Percentiles rank a stretch among this genome's conserved stretches.
Conservation (phyloP, 2,797 vertebrate species). For the Chelonia mydas region DNA sequence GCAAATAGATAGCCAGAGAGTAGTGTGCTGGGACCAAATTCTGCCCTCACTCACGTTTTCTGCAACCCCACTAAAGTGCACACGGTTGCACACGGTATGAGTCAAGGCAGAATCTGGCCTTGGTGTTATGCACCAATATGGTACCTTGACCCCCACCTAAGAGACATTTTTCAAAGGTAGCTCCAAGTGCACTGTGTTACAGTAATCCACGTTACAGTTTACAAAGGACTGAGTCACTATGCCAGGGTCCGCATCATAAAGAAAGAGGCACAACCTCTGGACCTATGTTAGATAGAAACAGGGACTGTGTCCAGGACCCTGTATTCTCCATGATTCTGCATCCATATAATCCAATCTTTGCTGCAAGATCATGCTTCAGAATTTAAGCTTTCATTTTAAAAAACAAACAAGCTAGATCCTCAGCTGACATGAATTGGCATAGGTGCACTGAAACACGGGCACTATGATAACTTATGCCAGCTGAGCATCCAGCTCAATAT, state of each 20-base stretch:
- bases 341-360: not conserved
- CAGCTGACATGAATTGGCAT: not conserved
- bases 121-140: not conserved
- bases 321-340: not conserved
- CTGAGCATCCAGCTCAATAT: not conserved
- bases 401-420: not conserved
- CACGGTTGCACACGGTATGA: constrained; percentile 17
- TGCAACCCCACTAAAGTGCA: not conserved
- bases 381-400: not conserved
- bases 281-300: not conserved
- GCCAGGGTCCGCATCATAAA: not conserved
- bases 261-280: not conserved
- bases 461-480: not conserved
- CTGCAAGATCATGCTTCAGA: not conserved
- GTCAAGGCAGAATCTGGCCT: constrained; percentile 36
- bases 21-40: constrained; percentile 46
- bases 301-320: not conserved
- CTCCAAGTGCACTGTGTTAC: not conserved
- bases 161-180: not conserved
- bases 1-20: constrained; percentile 45
- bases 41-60: not conserved
- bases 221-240: not conserved
- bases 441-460: not conserved
- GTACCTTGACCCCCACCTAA: constrained; percentile 4
- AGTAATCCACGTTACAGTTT: not conserved